A percentile compares a stretch with the other conserved stretches of the same genome.
These are phyloP conservation scores for Sparidentex hasta DNA, from an alignment of 2,797 vertebrate species.

Conservation along the genomic window DNA sequence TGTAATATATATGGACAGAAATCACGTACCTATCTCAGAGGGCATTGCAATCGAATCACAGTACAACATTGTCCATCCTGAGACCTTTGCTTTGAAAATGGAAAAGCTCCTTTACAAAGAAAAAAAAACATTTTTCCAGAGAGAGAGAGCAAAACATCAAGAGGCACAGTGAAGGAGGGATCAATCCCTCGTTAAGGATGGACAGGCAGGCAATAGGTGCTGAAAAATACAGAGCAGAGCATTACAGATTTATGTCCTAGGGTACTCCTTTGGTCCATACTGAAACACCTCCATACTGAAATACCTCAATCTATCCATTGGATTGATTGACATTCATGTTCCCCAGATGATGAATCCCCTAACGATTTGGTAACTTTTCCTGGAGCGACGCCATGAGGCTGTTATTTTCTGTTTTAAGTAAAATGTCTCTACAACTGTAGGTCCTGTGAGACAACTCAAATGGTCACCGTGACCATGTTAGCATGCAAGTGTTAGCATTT, in stretches of 20 bases:
- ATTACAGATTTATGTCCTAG: neutral
- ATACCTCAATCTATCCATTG: too few species aligned
- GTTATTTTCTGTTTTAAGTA: too few species aligned
- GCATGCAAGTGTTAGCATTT: too few species aligned
- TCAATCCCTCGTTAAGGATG: neutral
- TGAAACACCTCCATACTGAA: neutral
- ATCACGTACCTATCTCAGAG: neutral
- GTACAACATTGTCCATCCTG: neutral
- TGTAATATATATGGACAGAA: neutral
- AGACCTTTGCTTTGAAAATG: neutral
- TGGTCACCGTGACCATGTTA: too few species aligned
- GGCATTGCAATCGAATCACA: neutral
- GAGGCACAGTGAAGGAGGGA: neutral
- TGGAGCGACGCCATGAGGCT: neutral
- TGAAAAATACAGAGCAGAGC: neutral
- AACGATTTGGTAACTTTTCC: neutral
- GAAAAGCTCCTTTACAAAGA: neutral
- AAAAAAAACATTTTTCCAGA: neutral
- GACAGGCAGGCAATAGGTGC: neutral
- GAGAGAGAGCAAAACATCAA: neutral
- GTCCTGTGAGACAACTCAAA: too few species aligned
- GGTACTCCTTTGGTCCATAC: neutral
- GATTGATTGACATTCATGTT: neutral
- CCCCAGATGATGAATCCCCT: neutral
- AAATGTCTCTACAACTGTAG: too few species aligned